Evolutionary conservation across 2,113 vertebrate species (phyloP).

Genomic region (Crocuta crocuta): DNA sequence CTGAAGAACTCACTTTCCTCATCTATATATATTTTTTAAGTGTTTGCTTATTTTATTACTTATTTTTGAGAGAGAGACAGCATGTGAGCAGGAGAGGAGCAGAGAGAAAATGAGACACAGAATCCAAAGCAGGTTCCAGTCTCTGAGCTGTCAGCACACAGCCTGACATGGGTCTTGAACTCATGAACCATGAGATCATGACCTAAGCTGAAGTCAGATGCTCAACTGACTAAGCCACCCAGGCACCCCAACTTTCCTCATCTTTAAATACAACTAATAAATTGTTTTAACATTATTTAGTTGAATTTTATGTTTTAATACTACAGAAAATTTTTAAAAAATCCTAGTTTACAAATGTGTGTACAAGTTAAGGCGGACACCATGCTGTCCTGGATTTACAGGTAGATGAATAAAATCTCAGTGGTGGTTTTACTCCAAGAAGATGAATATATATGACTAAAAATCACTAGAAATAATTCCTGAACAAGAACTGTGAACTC

Average conservation of each 20-base stretch:
- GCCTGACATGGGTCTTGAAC: too few relatives aligned
- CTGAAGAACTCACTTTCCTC: background rate
- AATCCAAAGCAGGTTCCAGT: too few relatives aligned
- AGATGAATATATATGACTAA: background rate
- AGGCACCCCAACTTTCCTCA: background rate
- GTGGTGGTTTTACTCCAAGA: background rate
- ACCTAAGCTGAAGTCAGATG: too few relatives aligned
- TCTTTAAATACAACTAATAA: background rate
- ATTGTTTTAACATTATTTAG: background rate
- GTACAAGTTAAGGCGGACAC: background rate
- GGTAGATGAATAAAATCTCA: background rate
- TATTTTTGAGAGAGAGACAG: too few relatives aligned
- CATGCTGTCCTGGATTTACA: background rate
- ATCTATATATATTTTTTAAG: background rate
- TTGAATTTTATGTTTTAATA: background rate
- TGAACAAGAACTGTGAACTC: background rate
- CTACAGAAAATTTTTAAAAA: background rate
- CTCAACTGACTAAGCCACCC: too few relatives aligned
- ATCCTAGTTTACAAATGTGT: background rate
- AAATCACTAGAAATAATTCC: conserved; percentile 16
- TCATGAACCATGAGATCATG: too few relatives aligned
- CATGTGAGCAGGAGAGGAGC: too few relatives aligned
- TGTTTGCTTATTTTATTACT: too few relatives aligned
- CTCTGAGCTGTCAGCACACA: too few relatives aligned
- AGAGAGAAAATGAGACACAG: too few relatives aligned